Percentiles rank a stretch among this genome's conserved stretches.
Conservation (phyloP, 2,888 invertebrate genomes). For the Eristalinus sepulchralis region DNA sequence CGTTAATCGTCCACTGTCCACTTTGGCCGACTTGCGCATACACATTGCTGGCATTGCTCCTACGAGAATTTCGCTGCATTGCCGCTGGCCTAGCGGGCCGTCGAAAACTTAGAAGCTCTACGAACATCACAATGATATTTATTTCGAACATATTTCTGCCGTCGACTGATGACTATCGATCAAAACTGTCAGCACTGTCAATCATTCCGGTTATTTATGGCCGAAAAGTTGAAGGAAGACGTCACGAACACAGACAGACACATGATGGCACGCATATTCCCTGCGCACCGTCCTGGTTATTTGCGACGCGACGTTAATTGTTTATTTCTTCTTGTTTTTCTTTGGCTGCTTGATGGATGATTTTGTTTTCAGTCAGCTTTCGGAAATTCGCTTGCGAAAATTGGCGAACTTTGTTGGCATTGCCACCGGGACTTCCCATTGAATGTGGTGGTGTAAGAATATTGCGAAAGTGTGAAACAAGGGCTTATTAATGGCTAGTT, state of each 20-base stretch:
- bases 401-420: conserved; percentile 47
- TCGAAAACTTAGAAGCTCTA: conserved; percentile 50
- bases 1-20: neutral
- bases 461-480: conserved; percentile 28
- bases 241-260: conserved; percentile 72
- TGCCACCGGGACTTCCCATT: conserved; percentile 26
- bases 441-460: neutral
- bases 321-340: conserved; percentile 50
- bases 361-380: conserved; percentile 42
- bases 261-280: conserved; percentile 25
- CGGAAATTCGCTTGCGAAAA: conserved; percentile 30
- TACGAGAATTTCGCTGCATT: conserved; percentile 43
- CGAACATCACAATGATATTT: conserved; percentile 66
- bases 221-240: conserved; percentile 77
- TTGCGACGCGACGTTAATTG: conserved; percentile 60
- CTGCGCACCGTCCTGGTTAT: conserved; percentile 18
- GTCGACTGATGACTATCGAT: conserved; percentile 77
- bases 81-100: conserved; percentile 9
- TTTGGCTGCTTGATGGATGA: conserved; percentile 52
- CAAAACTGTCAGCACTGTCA: conserved; percentile 79
- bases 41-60: conserved; percentile 57
- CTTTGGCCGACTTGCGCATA: conserved; percentile 46
- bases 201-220: conserved; percentile 78
- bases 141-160: conserved; percentile 69
- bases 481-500: neutral